Evolutionary conservation across 1,140 invertebrate genomes (phyloP).

Genomic region (Sarcophaga bullata): DNA sequence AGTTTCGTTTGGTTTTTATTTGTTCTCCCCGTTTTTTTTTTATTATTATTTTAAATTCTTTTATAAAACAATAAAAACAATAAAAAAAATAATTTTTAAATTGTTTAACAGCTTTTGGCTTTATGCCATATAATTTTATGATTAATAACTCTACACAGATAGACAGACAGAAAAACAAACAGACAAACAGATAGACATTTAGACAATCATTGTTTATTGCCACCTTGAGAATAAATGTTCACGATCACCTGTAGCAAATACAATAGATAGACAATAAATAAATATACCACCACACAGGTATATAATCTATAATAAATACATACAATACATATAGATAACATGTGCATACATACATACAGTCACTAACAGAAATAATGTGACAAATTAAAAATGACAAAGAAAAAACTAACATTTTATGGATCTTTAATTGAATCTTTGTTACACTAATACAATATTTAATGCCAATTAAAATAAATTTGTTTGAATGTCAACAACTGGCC

Average conservation of each 20-base stretch:
- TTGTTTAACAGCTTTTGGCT: background rate
- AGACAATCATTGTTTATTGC: constrained; percentile 18
- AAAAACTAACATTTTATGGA: background rate
- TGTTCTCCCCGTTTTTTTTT: background rate
- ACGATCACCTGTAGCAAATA: constrained; percentile 18
- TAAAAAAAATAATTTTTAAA: too few species aligned
- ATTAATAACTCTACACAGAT: background rate
- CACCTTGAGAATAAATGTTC: constrained; percentile 21
- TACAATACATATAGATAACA: too few species aligned
- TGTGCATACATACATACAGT: too few species aligned
- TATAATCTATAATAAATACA: too few species aligned
- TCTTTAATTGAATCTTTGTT: too few species aligned
- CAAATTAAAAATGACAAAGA: background rate
- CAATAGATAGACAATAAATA: background rate
- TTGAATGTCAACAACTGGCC: too few species aligned
- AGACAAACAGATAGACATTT: too few species aligned
- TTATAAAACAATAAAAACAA: too few species aligned
- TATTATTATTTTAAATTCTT: background rate
- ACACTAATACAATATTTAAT: too few species aligned
- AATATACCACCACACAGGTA: background rate
- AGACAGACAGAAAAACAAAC: too few species aligned
- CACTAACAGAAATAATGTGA: background rate
- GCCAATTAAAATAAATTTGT: too few species aligned
- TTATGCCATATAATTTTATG: constrained; percentile 1
- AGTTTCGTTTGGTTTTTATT: background rate